A percentile compares a stretch with the other conserved stretches of the same genome.
phyloP scores from a whole-genome alignment of 2,113 vertebrate genomes.

The Arothron firmamentum region DNA sequence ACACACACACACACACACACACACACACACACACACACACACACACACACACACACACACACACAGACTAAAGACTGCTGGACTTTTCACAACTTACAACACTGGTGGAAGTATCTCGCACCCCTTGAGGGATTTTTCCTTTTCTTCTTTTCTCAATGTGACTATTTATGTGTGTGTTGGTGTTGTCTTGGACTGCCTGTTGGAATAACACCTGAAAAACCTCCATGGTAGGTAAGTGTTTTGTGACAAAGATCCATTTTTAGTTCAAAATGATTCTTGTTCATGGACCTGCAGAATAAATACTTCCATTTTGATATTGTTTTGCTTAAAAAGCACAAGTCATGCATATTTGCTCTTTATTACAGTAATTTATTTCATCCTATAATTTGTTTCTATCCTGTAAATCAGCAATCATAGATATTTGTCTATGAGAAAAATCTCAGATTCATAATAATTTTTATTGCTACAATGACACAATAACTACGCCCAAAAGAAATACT shows the following conservation, averaged over 20 bases:
- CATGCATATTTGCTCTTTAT: too few species aligned
- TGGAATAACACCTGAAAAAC: not conserved
- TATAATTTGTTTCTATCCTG: too few species aligned
- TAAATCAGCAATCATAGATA: too few species aligned
- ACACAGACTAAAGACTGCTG: conserved; percentile 9
- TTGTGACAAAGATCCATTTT: not conserved
- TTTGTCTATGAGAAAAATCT: too few species aligned
- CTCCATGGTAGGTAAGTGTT: conserved; percentile 36
- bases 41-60: conserved; percentile 22
- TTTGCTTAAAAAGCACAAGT: too few species aligned
- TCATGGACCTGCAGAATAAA: not conserved
- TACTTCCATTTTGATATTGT: not conserved
- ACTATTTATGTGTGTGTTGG: conserved; percentile 21
- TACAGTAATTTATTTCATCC: too few species aligned
- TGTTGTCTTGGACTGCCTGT: not conserved
- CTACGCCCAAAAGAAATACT: not conserved
- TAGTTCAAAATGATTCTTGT: not conserved
- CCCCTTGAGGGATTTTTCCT: conserved; percentile 15
- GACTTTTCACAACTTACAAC: conserved; percentile 36
- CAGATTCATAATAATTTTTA: too few species aligned
- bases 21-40: conserved; percentile 33
- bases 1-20: conserved; percentile 19
- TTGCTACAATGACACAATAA: too few species aligned
- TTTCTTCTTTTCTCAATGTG: conserved; percentile 19
- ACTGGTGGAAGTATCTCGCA: conserved; percentile 41